A percentile compares a stretch with the other conserved stretches of the same genome.
Conservation (phyloP, 2,888 invertebrate genomes). For the Patella ulyssiponensis region DNA sequence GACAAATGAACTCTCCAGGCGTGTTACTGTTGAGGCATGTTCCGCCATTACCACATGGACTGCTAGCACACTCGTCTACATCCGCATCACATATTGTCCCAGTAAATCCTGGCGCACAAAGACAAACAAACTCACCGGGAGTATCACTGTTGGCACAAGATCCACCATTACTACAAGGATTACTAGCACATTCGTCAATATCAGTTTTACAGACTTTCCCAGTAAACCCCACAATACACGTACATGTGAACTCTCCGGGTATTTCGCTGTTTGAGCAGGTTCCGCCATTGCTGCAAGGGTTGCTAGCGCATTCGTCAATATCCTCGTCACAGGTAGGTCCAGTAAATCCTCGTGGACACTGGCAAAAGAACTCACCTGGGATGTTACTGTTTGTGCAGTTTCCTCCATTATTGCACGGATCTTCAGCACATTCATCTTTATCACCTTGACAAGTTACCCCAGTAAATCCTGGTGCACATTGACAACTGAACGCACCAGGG, state of each 20-base stretch:
- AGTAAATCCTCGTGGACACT: slow-evolving; percentile 65
- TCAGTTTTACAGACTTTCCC: slow-evolving; percentile 35
- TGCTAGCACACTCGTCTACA: slow-evolving; percentile 83
- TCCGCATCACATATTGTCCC: slow-evolving; percentile 77
- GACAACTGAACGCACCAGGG: background rate
- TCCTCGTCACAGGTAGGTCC: slow-evolving; percentile 67
- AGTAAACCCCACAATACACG: slow-evolving; percentile 30
- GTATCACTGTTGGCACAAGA: slow-evolving; percentile 2
- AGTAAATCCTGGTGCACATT: background rate
- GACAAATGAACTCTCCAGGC: slow-evolving; percentile 61
- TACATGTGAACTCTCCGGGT: slow-evolving; percentile 17
- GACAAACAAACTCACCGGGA: slow-evolving; percentile 15
- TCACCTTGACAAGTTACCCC: slow-evolving; percentile 23
- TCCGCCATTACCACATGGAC: slow-evolving; percentile 93
- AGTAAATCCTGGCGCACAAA: slow-evolving; percentile 81
- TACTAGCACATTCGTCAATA: slow-evolving; percentile 21
- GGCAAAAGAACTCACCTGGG: slow-evolving; percentile 60
- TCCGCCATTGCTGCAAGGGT: slow-evolving; percentile 93
- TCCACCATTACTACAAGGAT: slow-evolving; percentile 19
- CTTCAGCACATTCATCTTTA: slow-evolving; percentile 19
- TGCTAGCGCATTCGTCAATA: slow-evolving; percentile 75
- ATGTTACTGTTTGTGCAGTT: slow-evolving; percentile 77
- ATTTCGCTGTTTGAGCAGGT: slow-evolving; percentile 91
- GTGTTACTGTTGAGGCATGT: slow-evolving; percentile 82
- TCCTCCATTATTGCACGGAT: slow-evolving; percentile 20